Evolutionary conservation across 2,888 invertebrate genomes (phyloP).

Genomic region (Volucella inflata): DNA sequence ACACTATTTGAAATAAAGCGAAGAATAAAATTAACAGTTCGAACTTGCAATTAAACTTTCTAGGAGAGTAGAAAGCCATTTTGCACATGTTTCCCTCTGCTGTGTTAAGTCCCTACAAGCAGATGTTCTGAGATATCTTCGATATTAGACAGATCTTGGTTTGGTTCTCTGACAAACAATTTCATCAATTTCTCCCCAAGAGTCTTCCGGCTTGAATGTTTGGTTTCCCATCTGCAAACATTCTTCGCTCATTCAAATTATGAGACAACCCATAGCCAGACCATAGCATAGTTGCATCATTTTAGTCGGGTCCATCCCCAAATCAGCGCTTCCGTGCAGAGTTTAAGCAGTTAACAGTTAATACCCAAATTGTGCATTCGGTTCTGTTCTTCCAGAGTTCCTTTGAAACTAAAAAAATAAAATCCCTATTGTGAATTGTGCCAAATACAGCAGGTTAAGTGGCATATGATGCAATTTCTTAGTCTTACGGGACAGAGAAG

Average conservation of each 20-base stretch:
- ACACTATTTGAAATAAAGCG: conserved; percentile 76
- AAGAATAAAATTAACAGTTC: conserved; percentile 79
- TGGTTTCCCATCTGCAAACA: conserved; percentile 91
- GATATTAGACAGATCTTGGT: conserved; percentile 92
- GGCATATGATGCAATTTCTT: conserved; percentile 91
- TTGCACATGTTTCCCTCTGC: conserved; percentile 92
- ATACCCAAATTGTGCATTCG: conserved; percentile 92
- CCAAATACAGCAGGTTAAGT: conserved; percentile 86
- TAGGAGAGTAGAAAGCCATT: too few species aligned
- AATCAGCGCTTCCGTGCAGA: conserved; percentile 85
- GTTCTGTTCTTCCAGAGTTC: conserved; percentile 88
- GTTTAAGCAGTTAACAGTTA: conserved; percentile 88
- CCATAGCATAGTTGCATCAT: conserved; percentile 85
- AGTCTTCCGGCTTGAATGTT: conserved; percentile 89
- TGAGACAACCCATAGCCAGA: conserved; percentile 86
- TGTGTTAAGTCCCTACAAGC: conserved; percentile 89
- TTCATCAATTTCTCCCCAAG: conserved; percentile 83
- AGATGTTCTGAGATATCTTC: conserved; percentile 88
- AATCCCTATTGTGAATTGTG: conserved; percentile 88
- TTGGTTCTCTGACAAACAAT: conserved; percentile 90
- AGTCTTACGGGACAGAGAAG: conserved; percentile 91
- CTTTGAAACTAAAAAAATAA: conserved; percentile 78
- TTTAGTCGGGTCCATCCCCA: conserved; percentile 85
- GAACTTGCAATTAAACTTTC: conserved; percentile 81
- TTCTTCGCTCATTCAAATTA: conserved; percentile 91